phyloP scores from a whole-genome alignment of 2,888 invertebrate species.

The Drepana falcataria region DNA sequence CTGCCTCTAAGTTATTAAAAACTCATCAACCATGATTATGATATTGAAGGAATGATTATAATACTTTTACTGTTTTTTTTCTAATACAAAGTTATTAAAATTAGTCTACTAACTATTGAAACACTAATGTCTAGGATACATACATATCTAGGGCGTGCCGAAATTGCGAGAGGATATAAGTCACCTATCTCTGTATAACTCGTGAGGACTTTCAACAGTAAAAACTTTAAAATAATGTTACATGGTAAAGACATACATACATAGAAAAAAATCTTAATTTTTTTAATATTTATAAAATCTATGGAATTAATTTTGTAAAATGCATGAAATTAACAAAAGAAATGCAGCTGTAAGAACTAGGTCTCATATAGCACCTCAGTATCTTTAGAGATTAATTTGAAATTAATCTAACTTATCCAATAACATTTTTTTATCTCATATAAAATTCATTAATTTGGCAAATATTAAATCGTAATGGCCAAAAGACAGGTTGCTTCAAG shows the following conservation, averaged over 20 bases:
- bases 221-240: not conserved
- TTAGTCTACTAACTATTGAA: too few species aligned
- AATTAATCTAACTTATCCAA: conserved; percentile 38
- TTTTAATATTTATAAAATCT: not conserved
- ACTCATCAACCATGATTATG: not conserved
- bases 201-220: too few species aligned
- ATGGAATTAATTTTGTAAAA: conserved; percentile 7
- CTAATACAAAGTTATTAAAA: too few species aligned
- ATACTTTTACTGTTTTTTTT: conserved; percentile 18
- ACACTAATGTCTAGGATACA: too few species aligned
- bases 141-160: too few species aligned
- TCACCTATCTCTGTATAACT: too few species aligned
- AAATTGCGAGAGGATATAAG: too few species aligned
- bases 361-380: conserved; percentile 53
- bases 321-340: conserved; percentile 20
- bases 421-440: conserved; percentile 26
- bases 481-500: conserved; percentile 7
- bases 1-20: not conserved
- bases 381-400: conserved; percentile 44
- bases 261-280: conserved; percentile 5
- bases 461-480: conserved; percentile 25
- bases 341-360: conserved; percentile 31
- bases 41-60: conserved; percentile 26
- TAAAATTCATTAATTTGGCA: conserved; percentile 43
- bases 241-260: conserved; percentile 4